phyloP scores from a whole-genome alignment of 2,797 vertebrate genomes.

The Sciaenops ocellatus region DNA sequence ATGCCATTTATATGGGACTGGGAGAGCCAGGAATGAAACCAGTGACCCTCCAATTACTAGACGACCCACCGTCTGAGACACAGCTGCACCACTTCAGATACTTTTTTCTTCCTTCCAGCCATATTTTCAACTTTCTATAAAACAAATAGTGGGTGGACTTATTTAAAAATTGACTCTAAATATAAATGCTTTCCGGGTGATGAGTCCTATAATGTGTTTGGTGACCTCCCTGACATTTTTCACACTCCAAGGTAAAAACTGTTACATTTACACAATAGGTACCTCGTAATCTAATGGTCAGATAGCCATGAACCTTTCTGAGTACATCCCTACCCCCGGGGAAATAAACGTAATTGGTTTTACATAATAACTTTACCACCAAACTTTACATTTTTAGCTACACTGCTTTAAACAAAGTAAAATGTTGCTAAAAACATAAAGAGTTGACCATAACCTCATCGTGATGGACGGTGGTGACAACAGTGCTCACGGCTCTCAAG shows the following conservation, averaged over 20 bases:
- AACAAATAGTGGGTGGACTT: too few species aligned
- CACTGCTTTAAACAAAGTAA: not conserved
- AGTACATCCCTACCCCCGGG: not conserved
- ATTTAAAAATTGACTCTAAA: too few species aligned
- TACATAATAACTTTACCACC: not conserved
- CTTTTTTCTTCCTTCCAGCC: too few species aligned
- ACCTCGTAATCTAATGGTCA: slow-evolving; percentile 5
- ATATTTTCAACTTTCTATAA: too few species aligned
- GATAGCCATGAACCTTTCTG: not conserved
- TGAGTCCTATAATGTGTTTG: too few species aligned
- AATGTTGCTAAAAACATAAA: not conserved
- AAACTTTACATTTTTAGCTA: not conserved
- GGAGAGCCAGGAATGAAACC: too few species aligned
- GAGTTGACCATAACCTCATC: not conserved
- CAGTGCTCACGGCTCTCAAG: slow-evolving; percentile 1
- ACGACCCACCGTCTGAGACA: too few species aligned
- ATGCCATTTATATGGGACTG: too few species aligned
- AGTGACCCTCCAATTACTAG: too few species aligned
- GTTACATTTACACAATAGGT: not conserved
- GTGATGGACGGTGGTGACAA: not conserved
- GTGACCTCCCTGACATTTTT: not conserved
- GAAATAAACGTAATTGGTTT: not conserved
- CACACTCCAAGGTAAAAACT: not conserved
- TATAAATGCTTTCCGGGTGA: too few species aligned
- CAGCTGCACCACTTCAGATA: too few species aligned